Conservation (phyloP, 2,888 invertebrate species). For the Romanomermis culicivorax region DNA sequence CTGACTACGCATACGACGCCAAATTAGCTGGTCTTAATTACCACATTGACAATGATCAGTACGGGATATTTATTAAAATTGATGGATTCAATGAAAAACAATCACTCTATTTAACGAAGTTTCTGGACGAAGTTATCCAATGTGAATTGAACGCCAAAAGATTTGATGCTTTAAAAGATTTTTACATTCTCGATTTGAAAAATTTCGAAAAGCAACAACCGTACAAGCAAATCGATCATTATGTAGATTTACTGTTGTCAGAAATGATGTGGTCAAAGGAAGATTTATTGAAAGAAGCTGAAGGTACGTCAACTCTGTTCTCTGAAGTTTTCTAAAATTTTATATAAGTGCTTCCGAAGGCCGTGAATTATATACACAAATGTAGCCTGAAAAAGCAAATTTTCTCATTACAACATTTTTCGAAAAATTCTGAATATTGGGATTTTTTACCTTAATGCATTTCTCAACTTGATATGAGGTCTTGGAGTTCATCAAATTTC, state of each 20-base stretch:
- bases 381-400: too few species aligned
- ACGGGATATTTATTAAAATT: not conserved
- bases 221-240: not conserved
- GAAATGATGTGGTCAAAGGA: not conserved
- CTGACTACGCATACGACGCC: not conserved
- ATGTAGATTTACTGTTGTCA: not conserved
- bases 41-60: not conserved
- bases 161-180: not conserved
- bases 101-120: not conserved
- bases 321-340: too few species aligned
- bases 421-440: too few species aligned
- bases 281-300: not conserved
- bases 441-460: too few species aligned
- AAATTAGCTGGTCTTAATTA: not conserved
- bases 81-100: not conserved
- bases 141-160: not conserved
- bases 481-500: too few species aligned
- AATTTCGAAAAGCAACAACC: not conserved
- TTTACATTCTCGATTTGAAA: not conserved
- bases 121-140: not conserved
- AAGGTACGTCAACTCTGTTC: not conserved
- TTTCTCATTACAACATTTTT: too few species aligned
- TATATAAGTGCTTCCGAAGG: too few species aligned
- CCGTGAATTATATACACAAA: too few species aligned
- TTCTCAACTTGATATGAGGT: too few species aligned